Evolutionary conservation across 2,888 invertebrate species (phyloP), one percentile per base, ranked within the genome.

Genomic region (Agriopis aurantiaria): DNA sequence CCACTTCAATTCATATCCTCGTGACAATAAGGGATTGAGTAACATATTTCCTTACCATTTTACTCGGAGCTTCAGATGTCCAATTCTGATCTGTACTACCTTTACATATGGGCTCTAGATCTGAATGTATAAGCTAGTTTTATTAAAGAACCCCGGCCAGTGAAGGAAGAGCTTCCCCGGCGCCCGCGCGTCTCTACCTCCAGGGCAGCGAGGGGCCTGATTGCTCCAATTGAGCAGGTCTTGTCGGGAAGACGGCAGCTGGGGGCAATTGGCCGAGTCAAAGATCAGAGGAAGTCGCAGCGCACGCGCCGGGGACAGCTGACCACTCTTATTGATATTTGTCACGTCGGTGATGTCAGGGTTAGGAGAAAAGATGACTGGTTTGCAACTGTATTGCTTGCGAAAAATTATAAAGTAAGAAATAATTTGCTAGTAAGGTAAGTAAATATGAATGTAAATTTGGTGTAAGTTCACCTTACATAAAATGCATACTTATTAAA

Each of bases 211-310:
- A 79, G 84, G 85, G 85, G 86, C 79, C 81, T 78, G 81, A 83
- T 86, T 83, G 80, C 78, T 82, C 75, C 81, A 85, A 87, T 86
- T 87, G 87, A 86, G 83, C 78, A 85, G 85, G 85, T 88, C 87
- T 88, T 85, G 83, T 85, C 86, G 66, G 84, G 80, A 84, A 88
- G 89, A 88, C 83, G 88, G 86, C 93, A 93, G 93, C 92, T 93
- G 93, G 85, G 83, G 81, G 84, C 91, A 92, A 93, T 93, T 93
- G 92, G 65, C 79, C 77, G 88, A 91, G 93, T 93, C 93, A 93
- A 91, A 93, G 93, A 92, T 93, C 93, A 93, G 92, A 93, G 93
- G 93, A 93, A 93, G 93, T 90, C 85, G 83, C 85, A 83, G 87
- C 89, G 89, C 91, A 82, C 83, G 85, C 83, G 85, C 83, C 85